phyloP scores from a whole-genome alignment of 2,888 invertebrate genomes.

The Caenorhabditis parvicauda region DNA sequence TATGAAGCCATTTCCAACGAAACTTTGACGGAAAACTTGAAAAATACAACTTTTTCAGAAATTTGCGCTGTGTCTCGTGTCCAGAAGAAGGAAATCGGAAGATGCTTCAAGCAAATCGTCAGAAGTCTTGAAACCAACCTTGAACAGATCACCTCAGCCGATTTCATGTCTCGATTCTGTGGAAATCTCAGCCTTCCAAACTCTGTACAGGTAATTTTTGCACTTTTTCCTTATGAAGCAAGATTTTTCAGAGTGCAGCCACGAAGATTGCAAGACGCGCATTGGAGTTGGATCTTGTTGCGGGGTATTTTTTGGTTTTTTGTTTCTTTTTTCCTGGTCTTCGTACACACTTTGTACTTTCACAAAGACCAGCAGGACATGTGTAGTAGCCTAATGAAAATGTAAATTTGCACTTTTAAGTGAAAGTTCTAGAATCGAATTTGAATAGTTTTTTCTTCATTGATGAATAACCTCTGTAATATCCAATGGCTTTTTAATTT shows the following conservation, averaged over 20 bases:
- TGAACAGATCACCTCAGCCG: conserved; percentile 93
- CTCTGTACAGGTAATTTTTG: conserved; percentile 27
- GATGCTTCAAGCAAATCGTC: conserved; percentile 90
- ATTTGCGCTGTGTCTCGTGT: conserved; percentile 94
- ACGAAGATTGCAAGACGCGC: conserved; percentile 94
- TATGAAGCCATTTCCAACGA: too few relatives aligned
- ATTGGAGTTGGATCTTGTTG: conserved; percentile 92
- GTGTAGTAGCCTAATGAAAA: too few relatives aligned
- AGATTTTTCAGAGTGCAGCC: conserved; percentile 71
- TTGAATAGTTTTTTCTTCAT: too few relatives aligned
- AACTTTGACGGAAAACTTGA: too few relatives aligned
- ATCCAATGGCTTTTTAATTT: too few relatives aligned
- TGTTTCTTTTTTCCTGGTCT: conserved; percentile 10
- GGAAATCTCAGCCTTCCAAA: conserved; percentile 79
- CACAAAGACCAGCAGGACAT: too few relatives aligned
- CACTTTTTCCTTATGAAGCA: not conserved
- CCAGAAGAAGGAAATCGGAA: conserved; percentile 96
- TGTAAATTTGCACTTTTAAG: too few relatives aligned
- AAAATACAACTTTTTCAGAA: conserved; percentile 69
- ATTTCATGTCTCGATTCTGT: conserved; percentile 90
- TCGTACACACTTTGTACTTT: too few relatives aligned
- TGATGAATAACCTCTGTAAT: too few relatives aligned
- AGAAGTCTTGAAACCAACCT: conserved; percentile 94
- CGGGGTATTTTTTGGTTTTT: conserved; percentile 70
- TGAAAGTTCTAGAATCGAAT: too few relatives aligned